Evolutionary conservation across 2,888 invertebrate genomes (phyloP), one percentile per base, ranked within the genome.

Genomic region (Yponomeuta evonymella): DNA sequence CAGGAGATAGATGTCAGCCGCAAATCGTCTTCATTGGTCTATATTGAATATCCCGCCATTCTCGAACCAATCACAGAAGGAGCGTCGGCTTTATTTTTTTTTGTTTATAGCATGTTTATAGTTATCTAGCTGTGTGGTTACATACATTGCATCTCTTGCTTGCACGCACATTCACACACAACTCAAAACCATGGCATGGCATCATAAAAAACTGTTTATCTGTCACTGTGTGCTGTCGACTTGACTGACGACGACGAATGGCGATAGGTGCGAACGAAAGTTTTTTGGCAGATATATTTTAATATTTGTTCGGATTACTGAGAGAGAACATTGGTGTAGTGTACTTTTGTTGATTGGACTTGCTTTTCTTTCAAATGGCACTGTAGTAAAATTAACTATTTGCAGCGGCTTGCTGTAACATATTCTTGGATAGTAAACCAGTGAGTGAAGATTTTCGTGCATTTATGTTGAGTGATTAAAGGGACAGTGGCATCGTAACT

Each of bases 21-120:
- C 75, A 82, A 83, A 80, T 79, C 74, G 75, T 75, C 79, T 72
- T 78, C 78, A 91, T 92, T 92, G 91, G 92, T 77, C 77, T 67
- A 85, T 85, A 78, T 92, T 85, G 83, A 90, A 91, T 80, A 71
- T 76, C 86, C 85, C 92, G 92, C 92, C 83, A 79, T 77, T 77
- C 78, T 75, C 73, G 74, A 77, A 73, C 93, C 93, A 93, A 92
- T 90, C 80, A 74, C 71, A 71, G 73, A 72, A 73, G 77, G 75
- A 75, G 72, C 73, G 78, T 75, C 75, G 81, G 89, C 90, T 89
- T 91, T 90, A 89, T 89, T 90, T 90, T 51, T 70, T 70, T 70
- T 90, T 92, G 23, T 23, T 23, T 23, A 23, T 23, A 23, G 23
- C 23, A 23, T 92, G 90, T 90, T 89, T 89, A 88, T 88, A 86